Conservation (phyloP, 2,113 vertebrate genomes). For the Cephalophus harveyi region DNA sequence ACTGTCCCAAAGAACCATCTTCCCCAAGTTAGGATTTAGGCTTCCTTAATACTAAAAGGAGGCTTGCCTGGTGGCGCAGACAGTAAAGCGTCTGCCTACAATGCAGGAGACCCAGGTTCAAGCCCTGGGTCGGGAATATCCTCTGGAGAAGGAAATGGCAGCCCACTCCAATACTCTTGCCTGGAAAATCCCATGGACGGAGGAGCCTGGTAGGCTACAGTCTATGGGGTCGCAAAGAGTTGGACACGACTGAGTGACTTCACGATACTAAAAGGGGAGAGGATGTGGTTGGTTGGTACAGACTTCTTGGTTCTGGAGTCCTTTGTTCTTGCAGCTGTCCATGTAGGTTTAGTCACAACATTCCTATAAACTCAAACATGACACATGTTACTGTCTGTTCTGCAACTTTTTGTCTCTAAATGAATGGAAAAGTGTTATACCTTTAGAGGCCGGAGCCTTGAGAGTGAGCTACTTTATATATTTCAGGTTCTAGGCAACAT, state of each 20-base stretch:
- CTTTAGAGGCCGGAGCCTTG: background rate
- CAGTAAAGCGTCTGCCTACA: no score
- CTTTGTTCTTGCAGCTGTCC: background rate
- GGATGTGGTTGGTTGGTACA: background rate
- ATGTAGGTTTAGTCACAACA: background rate
- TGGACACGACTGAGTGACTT: no score
- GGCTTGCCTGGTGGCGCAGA: no score
- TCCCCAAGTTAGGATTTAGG: background rate
- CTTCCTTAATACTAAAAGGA: background rate
- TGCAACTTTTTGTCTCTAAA: background rate
- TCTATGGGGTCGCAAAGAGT: no score
- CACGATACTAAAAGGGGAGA: background rate
- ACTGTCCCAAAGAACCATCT: background rate
- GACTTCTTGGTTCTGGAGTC: background rate
- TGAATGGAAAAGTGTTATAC: background rate
- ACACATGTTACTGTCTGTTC: background rate
- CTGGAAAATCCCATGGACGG: no score
- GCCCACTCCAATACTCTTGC: no score
- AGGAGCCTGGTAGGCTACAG: no score
- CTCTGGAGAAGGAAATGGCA: no score
- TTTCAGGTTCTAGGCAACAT: background rate
- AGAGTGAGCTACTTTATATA: background rate
- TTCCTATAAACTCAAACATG: background rate
- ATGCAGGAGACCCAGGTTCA: no score
- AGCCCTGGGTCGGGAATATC: no score